These are phyloP conservation scores for Butorides virescens DNA, from an alignment of 2,113 vertebrate genomes.

Conservation along the genomic window DNA sequence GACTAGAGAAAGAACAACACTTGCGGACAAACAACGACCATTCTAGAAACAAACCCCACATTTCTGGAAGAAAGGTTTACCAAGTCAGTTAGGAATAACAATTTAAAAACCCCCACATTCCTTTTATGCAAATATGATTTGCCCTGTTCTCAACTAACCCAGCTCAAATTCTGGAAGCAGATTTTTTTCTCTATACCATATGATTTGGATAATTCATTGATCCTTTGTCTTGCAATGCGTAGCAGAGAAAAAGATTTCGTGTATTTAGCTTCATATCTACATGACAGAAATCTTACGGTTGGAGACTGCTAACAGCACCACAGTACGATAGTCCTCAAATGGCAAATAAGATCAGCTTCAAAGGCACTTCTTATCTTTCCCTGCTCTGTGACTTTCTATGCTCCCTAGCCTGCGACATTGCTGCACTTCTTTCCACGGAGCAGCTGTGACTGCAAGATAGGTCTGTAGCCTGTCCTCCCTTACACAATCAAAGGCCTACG, in stretches of 20 bases:
- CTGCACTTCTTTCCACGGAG: not conserved
- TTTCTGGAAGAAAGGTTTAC: not conserved
- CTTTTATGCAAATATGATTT: not conserved
- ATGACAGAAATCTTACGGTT: not conserved
- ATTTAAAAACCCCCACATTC: not conserved
- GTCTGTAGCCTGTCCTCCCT: not conserved
- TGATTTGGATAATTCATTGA: not conserved
- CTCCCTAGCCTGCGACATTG: not conserved
- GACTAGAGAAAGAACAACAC: not conserved
- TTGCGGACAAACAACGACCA: not conserved
- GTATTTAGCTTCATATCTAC: not conserved
- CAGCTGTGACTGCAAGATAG: not conserved
- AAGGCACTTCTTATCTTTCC: not conserved
- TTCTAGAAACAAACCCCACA: not conserved
- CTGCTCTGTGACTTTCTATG: not conserved
- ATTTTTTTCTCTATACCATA: not conserved
- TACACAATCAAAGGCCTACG: fast-evolving
- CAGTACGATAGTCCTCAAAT: not conserved
- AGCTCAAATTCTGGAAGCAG: not conserved
- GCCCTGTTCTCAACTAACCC: not conserved
- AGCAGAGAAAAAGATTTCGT: not conserved
- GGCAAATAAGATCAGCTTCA: not conserved
- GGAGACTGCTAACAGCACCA: not conserved
- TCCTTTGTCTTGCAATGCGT: not conserved
- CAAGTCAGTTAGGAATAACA: not conserved